Conservation (phyloP, 2,113 vertebrate species). For the Gymnogyps californianus region DNA sequence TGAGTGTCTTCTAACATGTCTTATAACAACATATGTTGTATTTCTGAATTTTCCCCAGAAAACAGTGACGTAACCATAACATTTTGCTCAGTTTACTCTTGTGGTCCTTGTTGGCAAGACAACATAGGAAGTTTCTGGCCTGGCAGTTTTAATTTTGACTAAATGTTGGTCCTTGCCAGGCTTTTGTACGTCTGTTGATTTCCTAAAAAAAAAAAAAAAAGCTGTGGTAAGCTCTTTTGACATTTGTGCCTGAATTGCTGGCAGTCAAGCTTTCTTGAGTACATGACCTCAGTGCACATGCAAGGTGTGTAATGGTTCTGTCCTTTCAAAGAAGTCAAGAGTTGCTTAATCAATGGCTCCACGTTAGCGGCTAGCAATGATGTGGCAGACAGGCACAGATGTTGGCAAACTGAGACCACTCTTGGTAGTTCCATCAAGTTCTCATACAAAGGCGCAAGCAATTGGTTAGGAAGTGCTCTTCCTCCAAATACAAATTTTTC, state of each 20-base stretch:
- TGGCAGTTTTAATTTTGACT: not conserved
- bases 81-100: not conserved
- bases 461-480: not conserved
- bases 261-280: not conserved
- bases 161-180: not conserved
- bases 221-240: not conserved
- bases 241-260: not conserved
- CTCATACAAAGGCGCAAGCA: not conserved
- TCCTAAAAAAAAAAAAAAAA: not conserved
- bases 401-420: not conserved
- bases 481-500: not conserved
- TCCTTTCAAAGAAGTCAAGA: not conserved
- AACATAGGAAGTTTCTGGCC: not conserved
- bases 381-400: not conserved
- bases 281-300: not conserved
- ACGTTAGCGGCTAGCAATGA: fast-evolving
- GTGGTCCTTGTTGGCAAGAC: not conserved
- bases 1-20: not conserved
- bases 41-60: not conserved
- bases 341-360: not conserved
- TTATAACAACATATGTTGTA: not conserved
- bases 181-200: not conserved
- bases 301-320: not conserved
- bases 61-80: not conserved
- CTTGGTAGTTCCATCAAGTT: not conserved